A percentile compares a stretch with the other conserved stretches of the same genome.
phyloP scores from a whole-genome alignment of 2,113 vertebrate genomes.

The Sylvietta virens region DNA sequence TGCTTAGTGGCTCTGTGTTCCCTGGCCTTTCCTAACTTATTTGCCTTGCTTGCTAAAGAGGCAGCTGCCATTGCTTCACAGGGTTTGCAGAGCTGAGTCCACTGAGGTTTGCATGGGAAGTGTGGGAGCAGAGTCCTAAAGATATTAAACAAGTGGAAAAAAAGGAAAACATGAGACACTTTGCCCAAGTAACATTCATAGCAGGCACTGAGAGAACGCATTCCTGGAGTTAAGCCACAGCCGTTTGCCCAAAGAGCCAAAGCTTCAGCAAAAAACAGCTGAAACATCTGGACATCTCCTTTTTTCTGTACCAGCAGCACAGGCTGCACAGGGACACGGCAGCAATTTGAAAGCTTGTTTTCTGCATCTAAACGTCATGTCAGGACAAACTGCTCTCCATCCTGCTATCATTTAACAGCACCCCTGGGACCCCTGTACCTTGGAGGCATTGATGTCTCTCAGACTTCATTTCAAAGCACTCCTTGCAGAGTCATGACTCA shows the following conservation, averaged over 20 bases:
- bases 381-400: not conserved
- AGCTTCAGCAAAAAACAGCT: not conserved
- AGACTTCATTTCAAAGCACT: slow-evolving; percentile 13
- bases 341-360: not conserved
- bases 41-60: not conserved
- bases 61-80: not conserved
- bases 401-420: not conserved
- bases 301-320: not conserved
- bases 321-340: not conserved
- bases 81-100: not conserved
- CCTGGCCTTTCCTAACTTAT: not conserved
- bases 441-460: slow-evolving; percentile 1
- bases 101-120: not conserved
- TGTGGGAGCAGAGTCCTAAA: not conserved
- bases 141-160: not conserved
- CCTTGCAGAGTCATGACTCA: not conserved
- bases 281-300: not conserved
- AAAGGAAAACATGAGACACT: not conserved
- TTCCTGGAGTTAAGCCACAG: not conserved
- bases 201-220: not conserved
- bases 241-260: not conserved
- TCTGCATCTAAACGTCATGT: not conserved
- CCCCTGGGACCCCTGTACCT: slow-evolving; percentile 6
- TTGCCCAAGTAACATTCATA: not conserved
- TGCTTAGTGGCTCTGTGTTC: not conserved